A percentile compares a stretch with the other conserved stretches of the same genome.
These are phyloP conservation scores for Zoroaster sp. DNA, from an alignment of 53 echinoderm and acorn worm genomes.

Conservation along the genomic window DNA sequence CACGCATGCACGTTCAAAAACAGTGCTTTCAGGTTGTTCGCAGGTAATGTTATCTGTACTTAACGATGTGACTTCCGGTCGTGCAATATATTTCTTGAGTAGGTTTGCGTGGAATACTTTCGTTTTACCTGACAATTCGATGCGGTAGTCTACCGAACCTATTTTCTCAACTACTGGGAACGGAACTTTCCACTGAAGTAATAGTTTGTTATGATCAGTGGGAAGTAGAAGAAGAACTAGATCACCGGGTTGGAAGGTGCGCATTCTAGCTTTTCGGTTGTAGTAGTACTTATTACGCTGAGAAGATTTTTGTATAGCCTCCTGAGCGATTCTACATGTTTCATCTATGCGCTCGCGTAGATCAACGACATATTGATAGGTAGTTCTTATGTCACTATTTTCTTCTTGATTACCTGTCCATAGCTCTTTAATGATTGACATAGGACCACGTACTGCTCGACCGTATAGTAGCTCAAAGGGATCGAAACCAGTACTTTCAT, in stretches of 20 bases:
- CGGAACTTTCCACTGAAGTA: constrained; percentile 2
- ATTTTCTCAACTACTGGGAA: background rate
- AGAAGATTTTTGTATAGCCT: background rate
- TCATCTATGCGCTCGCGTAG: constrained; percentile 42
- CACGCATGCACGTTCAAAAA: background rate
- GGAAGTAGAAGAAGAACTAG: constrained; percentile 36
- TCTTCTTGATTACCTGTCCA: constrained; percentile 5
- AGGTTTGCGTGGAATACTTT: background rate
- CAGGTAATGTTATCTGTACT: too few relatives aligned
- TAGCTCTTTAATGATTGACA: constrained; percentile 40
- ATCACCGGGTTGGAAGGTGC: constrained; percentile 38
- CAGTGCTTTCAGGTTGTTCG: background rate
- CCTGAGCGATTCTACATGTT: constrained; percentile 28
- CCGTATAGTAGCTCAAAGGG: constrained; percentile 63
- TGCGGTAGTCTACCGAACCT: background rate
- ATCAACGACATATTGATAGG: constrained; percentile 58
- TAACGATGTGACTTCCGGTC: background rate
- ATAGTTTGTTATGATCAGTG: constrained; percentile 53
- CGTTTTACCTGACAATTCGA: background rate
- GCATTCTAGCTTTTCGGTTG: background rate
- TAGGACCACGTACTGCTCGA: constrained; percentile 54
- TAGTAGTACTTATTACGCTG: background rate
- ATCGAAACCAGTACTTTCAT: constrained; percentile 49
- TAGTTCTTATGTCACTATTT: constrained; percentile 15
- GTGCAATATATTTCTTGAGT: background rate